Evolutionary conservation across 2,797 vertebrate genomes (phyloP).

Genomic region (Dicrostonyx torquatus): DNA sequence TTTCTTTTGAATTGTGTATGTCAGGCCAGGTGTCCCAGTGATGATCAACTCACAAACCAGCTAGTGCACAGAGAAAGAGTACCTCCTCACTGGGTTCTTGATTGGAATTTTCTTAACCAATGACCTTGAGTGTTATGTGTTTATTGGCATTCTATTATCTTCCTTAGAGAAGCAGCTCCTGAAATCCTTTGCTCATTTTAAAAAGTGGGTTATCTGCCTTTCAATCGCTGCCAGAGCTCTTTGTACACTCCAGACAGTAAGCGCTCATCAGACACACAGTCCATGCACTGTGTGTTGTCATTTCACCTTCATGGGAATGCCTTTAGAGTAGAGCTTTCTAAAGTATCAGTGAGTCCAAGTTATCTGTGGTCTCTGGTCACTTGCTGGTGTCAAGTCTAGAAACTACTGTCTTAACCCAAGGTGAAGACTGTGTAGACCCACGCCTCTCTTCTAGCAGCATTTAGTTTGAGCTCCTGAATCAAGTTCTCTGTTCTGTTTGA

Average conservation of each 20-base stretch:
- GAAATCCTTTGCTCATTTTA: not conserved
- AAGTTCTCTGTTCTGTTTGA: not conserved
- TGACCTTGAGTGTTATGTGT: not conserved
- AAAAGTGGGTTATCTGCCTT: not conserved
- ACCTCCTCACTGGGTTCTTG: not conserved
- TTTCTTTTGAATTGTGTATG: not conserved
- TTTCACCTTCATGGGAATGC: not conserved
- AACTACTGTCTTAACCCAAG: not conserved
- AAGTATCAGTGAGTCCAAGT: not conserved
- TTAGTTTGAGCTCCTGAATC: not conserved
- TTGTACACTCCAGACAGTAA: not conserved
- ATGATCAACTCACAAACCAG: not conserved
- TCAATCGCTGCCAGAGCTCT: not conserved
- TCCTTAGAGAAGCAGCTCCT: not conserved
- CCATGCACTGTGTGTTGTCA: not conserved
- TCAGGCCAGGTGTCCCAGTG: not conserved
- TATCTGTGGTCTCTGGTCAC: not conserved
- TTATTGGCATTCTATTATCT: not conserved
- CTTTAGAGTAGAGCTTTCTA: not conserved
- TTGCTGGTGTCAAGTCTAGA: not conserved
- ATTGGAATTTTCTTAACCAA: not conserved
- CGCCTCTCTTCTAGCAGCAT: not conserved
- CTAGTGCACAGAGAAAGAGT: not conserved
- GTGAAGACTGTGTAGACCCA: not conserved
- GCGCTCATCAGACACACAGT: not conserved